Base-by-base conservation (phyloP, 2,888 invertebrate genomes). In the Lycaena phlaeas region DNA sequence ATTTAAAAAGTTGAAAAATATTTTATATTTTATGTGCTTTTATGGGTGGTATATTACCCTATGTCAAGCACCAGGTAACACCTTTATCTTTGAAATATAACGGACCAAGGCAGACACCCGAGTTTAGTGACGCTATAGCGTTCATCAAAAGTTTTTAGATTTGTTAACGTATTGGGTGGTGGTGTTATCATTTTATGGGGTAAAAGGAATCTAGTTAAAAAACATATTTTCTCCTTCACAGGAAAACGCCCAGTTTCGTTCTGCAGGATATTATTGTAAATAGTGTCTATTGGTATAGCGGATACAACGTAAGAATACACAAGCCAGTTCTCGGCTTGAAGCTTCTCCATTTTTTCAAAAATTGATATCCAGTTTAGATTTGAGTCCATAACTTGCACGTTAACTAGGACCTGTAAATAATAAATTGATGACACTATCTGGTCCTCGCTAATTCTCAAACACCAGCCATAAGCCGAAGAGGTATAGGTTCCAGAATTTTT, bases 81-180 rank as follows among this genome's bases (percentile, higher is more conserved):
- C n/a, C n/a, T n/a, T 48, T 56, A 68, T 51, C 62, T 61, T 26
- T 74, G 64, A 44, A 82, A 81, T 39, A 82, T 74, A 3, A 77
- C 81, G 1, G 81, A 77, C 81, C 81, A 82, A 0, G 81, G 81
- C 38, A 82, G 45, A 31, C 66, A 69, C 9, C 54, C 69, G 12
- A 81, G 49, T 27, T 54, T 64, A 0, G 62, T 68, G 9, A 81
- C 66, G 41, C 62, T 58, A 48, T 70, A 82, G 36, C 64, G 69
- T 30, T 48, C 51, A 39, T 69, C 57, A 12, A 73, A 74, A 0
- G 53, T 54, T 3, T 45, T 37, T 4, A 82, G 53, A 1, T 42
- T 46, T 0, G 42, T 30, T 9, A 73, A 6, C 0, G 29, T 48
- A 2, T 50, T 46, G 3, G 49, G 6, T 0, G 42, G 38, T 0